Evolutionary conservation across 2,113 vertebrate genomes (phyloP).

Genomic region (Megaceryle torquata): DNA sequence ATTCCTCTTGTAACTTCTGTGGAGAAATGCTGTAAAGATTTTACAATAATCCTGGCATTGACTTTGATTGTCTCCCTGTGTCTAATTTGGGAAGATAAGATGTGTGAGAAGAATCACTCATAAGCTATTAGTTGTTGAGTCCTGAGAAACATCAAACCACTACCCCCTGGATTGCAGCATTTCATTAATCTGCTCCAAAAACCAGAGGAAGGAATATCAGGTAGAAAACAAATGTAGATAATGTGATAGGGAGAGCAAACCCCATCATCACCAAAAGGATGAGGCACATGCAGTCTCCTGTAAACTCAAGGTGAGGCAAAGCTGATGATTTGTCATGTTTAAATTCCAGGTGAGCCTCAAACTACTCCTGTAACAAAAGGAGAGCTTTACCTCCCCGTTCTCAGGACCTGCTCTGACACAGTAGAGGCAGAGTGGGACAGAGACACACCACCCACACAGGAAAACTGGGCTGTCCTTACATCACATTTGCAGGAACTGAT

Average conservation of each 20-base stretch:
- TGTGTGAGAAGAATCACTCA: neutral
- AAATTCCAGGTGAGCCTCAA: neutral
- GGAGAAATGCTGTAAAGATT: neutral
- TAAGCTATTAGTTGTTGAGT: neutral
- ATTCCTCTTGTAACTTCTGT: neutral
- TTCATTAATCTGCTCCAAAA: neutral
- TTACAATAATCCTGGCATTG: neutral
- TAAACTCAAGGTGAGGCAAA: neutral
- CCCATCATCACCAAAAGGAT: neutral
- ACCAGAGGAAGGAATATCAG: neutral
- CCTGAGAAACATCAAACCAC: neutral
- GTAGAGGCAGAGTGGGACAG: neutral
- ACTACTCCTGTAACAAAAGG: neutral
- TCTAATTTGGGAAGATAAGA: neutral
- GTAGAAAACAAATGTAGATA: neutral
- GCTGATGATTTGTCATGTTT: neutral
- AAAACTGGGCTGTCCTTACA: rapidly evolving
- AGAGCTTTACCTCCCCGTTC: neutral
- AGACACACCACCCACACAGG: neutral
- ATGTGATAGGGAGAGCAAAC: neutral
- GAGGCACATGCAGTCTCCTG: neutral
- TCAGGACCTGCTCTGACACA: rapidly evolving
- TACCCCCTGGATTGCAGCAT: neutral
- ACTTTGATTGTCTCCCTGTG: constrained; percentile 12
- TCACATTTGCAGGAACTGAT: neutral